Evolutionary conservation across 2,888 invertebrate genomes (phyloP).

Genomic region (Morpho helenor): DNA sequence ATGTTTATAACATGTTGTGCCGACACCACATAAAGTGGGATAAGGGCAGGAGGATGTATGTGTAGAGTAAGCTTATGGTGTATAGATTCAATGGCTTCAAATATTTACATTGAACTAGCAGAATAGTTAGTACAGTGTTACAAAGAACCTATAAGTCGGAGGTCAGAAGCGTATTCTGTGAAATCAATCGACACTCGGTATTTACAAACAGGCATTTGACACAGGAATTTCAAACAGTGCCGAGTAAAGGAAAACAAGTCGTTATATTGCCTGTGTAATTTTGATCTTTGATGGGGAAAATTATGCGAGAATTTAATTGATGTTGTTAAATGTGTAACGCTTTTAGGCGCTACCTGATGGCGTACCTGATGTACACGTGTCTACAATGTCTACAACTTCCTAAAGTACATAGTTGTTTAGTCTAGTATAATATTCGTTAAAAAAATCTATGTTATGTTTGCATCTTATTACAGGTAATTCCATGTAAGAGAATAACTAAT

Average conservation of each 20-base stretch:
- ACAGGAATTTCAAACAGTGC: slow-evolving; percentile 64
- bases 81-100: background rate
- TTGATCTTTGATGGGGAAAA: slow-evolving; percentile 15
- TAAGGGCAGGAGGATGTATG: no score
- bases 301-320: slow-evolving; percentile 13
- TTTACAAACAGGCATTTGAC: slow-evolving; percentile 70
- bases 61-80: background rate
- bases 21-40: no score
- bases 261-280: slow-evolving; percentile 31
- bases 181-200: slow-evolving; percentile 52
- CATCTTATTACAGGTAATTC: no score
- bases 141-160: slow-evolving; percentile 25
- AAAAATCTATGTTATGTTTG: no score
- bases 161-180: slow-evolving; percentile 52
- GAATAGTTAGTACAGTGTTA: slow-evolving; percentile 17
- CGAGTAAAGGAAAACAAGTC: slow-evolving; percentile 57
- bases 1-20: no score
- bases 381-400: no score
- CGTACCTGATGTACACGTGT: background rate
- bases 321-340: background rate
- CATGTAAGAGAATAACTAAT: no score
- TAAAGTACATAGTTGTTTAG: no score
- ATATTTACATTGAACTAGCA: slow-evolving; percentile 1
- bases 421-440: no score
- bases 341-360: background rate